Conservation (phyloP, 2,797 vertebrate genomes). For the Phalanger gymnotis region DNA sequence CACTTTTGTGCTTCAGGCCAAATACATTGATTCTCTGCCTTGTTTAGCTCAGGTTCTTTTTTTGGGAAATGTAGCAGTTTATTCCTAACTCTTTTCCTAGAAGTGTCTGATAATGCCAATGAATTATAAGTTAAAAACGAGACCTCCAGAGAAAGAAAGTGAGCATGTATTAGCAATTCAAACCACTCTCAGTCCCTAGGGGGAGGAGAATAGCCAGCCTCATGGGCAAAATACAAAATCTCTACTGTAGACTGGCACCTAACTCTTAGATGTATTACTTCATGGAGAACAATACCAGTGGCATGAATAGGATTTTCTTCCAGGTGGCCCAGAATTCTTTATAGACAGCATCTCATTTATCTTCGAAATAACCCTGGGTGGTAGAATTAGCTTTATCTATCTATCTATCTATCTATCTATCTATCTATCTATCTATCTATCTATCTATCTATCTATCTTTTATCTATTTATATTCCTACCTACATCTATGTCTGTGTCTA, state of each 20-base stretch:
- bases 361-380: conserved; percentile 23
- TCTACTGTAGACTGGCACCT: background rate
- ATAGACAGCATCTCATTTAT: background rate
- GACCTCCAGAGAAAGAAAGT: conserved; percentile 49
- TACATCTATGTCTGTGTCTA: background rate
- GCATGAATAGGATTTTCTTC: conserved; percentile 38
- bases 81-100: conserved; percentile 57
- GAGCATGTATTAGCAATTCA: background rate
- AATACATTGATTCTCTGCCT: conserved; percentile 40
- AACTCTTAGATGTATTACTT: background rate
- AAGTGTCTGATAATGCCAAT: conserved; percentile 64
- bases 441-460: background rate
- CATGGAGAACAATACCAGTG: background rate
- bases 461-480: background rate
- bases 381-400: conserved; percentile 2
- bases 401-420: background rate
- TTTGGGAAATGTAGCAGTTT: conserved; percentile 68
- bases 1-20: conserved; percentile 46
- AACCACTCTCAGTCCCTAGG: conserved; percentile 17
- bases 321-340: conserved; percentile 35
- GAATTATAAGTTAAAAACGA: conserved; percentile 43
- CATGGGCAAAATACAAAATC: conserved; percentile 3
- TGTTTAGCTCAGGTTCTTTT: conserved; percentile 36
- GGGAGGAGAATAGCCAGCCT: background rate
- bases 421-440: background rate